Evolutionary conservation across 2,113 vertebrate genomes (phyloP).

Genomic region (Bos indicus): DNA sequence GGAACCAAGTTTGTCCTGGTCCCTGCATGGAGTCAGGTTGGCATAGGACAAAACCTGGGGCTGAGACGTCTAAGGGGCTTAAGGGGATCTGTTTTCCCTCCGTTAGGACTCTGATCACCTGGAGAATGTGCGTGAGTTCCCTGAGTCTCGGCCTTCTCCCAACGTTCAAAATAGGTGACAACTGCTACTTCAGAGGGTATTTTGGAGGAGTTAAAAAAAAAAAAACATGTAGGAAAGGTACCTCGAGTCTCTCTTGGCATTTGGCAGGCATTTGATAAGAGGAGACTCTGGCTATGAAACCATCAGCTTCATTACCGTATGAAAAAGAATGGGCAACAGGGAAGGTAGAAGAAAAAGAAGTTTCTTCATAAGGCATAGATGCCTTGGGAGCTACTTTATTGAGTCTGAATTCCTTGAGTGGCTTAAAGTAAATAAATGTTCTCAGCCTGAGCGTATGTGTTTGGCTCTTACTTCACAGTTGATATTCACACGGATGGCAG

Average conservation of each 20-base stretch:
- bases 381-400: neutral
- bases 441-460: neutral
- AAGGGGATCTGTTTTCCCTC: neutral
- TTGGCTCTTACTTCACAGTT: constrained; percentile 5
- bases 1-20: neutral
- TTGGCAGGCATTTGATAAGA: neutral
- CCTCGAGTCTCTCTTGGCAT: neutral
- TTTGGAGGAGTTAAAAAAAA: neutral
- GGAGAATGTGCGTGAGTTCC: neutral
- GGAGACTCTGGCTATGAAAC: neutral
- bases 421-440: neutral
- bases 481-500: neutral
- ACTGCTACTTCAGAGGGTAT: neutral
- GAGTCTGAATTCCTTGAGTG: neutral
- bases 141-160: neutral
- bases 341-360: neutral
- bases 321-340: neutral
- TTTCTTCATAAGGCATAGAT: neutral
- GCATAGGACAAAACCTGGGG: neutral
- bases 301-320: too few species aligned
- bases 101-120: neutral
- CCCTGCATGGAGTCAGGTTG: neutral
- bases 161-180: neutral
- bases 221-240: neutral
- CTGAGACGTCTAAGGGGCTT: neutral